Percentiles rank a stretch among this genome's conserved stretches.
Evolutionary conservation across 1,140 invertebrate species (phyloP).

Genomic region (Zophobas atratus): DNA sequence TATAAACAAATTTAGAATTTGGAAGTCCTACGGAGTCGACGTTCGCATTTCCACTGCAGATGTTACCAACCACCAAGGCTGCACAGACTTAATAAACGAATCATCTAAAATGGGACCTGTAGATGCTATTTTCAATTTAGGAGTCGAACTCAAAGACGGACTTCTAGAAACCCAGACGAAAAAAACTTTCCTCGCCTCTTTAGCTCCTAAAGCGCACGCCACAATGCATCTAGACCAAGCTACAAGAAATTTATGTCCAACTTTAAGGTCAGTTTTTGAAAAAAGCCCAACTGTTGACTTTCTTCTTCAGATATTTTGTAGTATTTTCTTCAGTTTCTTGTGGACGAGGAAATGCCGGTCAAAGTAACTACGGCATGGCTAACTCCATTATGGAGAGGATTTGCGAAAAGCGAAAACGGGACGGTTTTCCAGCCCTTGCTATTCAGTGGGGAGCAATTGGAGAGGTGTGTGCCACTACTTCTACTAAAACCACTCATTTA

Average conservation of each 20-base stretch:
- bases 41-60: slow-evolving; percentile 68
- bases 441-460: slow-evolving; percentile 80
- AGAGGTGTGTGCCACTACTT: slow-evolving; percentile 85
- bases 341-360: slow-evolving; percentile 90
- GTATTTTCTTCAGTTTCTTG: slow-evolving; percentile 92
- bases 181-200: slow-evolving; percentile 69
- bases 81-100: slow-evolving; percentile 73
- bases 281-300: background rate
- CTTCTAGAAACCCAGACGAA: slow-evolving; percentile 71
- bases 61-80: slow-evolving; percentile 69
- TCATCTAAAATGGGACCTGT: slow-evolving; percentile 73
- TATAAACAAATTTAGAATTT: slow-evolving; percentile 61
- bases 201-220: slow-evolving; percentile 70
- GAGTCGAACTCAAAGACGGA: slow-evolving; percentile 74
- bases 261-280: slow-evolving; percentile 57
- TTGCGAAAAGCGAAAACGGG: too few relatives aligned
- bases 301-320: slow-evolving; percentile 69
- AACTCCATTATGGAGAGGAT: slow-evolving; percentile 79
- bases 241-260: slow-evolving; percentile 70
- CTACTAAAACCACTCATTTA: slow-evolving; percentile 71
- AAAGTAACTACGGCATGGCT: slow-evolving; percentile 66
- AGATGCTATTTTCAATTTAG: slow-evolving; percentile 86
- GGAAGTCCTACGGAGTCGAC: slow-evolving; percentile 72
- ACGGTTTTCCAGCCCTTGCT: slow-evolving; percentile 72
- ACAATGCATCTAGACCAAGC: slow-evolving; percentile 70